Conservation (phyloP, 23 tunicate genomes). For the Oikopleura albicans region DNA sequence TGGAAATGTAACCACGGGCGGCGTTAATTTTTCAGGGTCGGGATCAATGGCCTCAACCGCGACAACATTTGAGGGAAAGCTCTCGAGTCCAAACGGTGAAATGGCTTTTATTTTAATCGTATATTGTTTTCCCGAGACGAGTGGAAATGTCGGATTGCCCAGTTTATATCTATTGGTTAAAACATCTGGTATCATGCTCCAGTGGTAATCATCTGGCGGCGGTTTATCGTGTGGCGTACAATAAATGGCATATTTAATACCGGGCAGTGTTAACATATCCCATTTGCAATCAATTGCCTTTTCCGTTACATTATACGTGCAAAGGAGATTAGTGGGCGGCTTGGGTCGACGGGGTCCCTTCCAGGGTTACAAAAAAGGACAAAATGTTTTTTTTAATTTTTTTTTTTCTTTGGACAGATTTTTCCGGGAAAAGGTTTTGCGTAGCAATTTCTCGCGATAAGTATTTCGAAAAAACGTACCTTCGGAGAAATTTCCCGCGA, state of each 20-base stretch:
- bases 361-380: too few species aligned
- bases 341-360: not conserved
- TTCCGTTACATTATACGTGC: not conserved
- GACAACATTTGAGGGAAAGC: not conserved
- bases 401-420: too few species aligned
- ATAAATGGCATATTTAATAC: not conserved
- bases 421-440: too few species aligned
- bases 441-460: too few species aligned
- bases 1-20: not conserved
- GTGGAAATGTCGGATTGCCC: not conserved
- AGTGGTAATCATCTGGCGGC: not conserved
- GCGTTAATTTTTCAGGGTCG: not conserved
- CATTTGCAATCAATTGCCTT: not conserved
- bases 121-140: not conserved
- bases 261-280: not conserved
- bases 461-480: too few species aligned
- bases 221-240: not conserved
- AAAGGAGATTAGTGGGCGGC: not conserved
- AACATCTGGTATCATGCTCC: not conserved
- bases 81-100: not conserved
- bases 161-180: not conserved
- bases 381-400: too few species aligned
- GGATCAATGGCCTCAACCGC: not conserved
- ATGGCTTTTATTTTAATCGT: not conserved
- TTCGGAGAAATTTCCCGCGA: too few species aligned